Percentiles rank a stretch among this genome's conserved stretches.
Evolutionary conservation across 2,113 vertebrate genomes (phyloP).

Genomic region (Ptilorrhoa leucosticta): DNA sequence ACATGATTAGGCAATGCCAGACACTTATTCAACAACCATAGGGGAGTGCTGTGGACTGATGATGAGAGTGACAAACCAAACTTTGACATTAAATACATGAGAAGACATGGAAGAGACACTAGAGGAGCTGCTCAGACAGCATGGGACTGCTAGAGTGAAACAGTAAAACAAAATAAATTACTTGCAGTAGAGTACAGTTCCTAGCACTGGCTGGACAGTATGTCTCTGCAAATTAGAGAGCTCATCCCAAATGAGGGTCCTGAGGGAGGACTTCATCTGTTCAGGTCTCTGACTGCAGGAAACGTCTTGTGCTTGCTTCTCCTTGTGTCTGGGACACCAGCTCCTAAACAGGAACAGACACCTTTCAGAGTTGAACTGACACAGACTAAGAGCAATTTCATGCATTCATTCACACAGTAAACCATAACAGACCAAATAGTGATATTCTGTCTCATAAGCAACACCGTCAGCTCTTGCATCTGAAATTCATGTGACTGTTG

Average conservation of each 20-base stretch:
- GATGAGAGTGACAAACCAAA: not conserved
- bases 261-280: not conserved
- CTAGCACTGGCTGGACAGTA: not conserved
- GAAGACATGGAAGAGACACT: not conserved
- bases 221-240: not conserved
- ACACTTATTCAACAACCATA: not conserved
- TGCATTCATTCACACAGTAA: not conserved
- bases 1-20: not conserved
- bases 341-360: not conserved
- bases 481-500: not conserved
- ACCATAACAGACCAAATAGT: not conserved
- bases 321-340: not conserved
- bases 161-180: not conserved
- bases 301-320: not conserved
- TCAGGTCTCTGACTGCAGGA: not conserved
- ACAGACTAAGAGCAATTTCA: not conserved
- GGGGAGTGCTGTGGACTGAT: accelerated
- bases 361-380: not conserved
- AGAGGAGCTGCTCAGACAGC: not conserved
- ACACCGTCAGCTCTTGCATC: not conserved
- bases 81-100: not conserved
- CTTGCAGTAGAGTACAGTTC: not conserved
- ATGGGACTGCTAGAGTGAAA: not conserved
- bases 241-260: not conserved
- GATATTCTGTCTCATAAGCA: not conserved